Evolutionary conservation across 2,113 vertebrate species (phyloP).

Genomic region (Cyprinus carpio): DNA sequence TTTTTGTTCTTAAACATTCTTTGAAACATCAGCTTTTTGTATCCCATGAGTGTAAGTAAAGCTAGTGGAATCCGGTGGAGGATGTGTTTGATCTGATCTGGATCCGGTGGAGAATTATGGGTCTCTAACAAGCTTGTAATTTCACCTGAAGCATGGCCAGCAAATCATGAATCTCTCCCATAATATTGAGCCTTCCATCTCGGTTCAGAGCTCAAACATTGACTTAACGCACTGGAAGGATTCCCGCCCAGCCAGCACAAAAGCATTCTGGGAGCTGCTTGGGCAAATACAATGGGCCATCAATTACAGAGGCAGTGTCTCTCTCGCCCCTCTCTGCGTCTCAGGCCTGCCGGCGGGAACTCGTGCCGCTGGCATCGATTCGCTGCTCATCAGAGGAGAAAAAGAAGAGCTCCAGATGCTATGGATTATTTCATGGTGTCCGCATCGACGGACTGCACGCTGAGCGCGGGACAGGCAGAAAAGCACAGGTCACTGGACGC

Average conservation of each 20-base stretch:
- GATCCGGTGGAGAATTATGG: background rate
- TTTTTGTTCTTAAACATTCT: background rate
- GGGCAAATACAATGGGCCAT: constrained; percentile 33
- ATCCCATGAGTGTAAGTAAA: background rate
- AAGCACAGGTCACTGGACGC: constrained; percentile 5
- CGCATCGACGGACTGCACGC: background rate
- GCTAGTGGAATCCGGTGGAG: background rate
- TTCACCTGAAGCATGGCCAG: background rate
- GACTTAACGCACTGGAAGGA: constrained; percentile 53
- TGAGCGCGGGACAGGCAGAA: background rate
- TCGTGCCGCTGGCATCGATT: constrained; percentile 37
- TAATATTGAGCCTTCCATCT: constrained; percentile 16
- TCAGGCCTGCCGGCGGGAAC: background rate
- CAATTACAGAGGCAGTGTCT: constrained; percentile 29
- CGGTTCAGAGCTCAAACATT: constrained; percentile 52
- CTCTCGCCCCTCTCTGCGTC: constrained; percentile 12
- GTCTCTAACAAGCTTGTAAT: constrained; percentile 33
- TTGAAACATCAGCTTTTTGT: background rate
- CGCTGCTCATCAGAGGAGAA: constrained; percentile 18
- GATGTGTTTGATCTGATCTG: background rate
- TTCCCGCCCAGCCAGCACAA: constrained; percentile 20
- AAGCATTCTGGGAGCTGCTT: constrained; percentile 42
- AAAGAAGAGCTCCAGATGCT: background rate
- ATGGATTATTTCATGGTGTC: constrained; percentile 40
- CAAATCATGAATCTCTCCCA: background rate